Percentiles rank a stretch among this genome's conserved stretches.
phyloP scores from a whole-genome alignment of 2,888 invertebrate genomes.

The Platerodrilus igneus region DNA sequence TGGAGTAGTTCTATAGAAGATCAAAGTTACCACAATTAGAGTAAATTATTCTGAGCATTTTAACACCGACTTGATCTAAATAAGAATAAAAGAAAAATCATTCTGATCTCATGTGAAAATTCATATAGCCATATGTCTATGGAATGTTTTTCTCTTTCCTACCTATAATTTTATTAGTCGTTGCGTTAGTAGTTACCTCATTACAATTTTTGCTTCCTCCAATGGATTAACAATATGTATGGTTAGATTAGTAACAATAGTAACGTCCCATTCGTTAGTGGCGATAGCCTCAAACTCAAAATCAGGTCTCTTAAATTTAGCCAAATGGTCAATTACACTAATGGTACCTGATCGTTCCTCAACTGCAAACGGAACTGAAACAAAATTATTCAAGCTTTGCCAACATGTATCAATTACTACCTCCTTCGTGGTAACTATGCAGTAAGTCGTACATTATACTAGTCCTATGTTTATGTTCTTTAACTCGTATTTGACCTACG shows the following conservation, averaged over 20 bases:
- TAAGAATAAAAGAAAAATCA: too few relatives aligned
- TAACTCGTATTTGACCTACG: conserved; percentile 77
- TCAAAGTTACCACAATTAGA: too few relatives aligned
- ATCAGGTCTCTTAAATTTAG: conserved; percentile 61
- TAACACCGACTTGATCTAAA: too few relatives aligned
- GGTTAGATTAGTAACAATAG: conserved; percentile 76
- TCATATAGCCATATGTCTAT: too few relatives aligned
- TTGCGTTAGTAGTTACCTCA: conserved; percentile 56
- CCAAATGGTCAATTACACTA: conserved; percentile 72
- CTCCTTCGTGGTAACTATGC: conserved; percentile 81
- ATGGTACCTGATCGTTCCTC: conserved; percentile 85
- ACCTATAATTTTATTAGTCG: background rate
- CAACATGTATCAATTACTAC: conserved; percentile 42
- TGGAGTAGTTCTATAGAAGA: too few relatives aligned
- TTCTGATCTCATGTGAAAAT: too few relatives aligned
- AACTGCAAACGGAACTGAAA: conserved; percentile 83
- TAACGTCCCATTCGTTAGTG: conserved; percentile 58
- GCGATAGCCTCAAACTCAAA: conserved; percentile 84
- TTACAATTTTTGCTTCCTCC: conserved; percentile 62
- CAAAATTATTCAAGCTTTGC: background rate
- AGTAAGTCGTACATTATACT: conserved; percentile 70
- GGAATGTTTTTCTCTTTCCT: too few relatives aligned
- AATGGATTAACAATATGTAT: conserved; percentile 77
- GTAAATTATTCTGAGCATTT: too few relatives aligned
- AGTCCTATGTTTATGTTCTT: conserved; percentile 63